These are phyloP conservation scores for Muscicapa striata DNA, from an alignment of 2,797 vertebrate species.

Conservation along the genomic window DNA sequence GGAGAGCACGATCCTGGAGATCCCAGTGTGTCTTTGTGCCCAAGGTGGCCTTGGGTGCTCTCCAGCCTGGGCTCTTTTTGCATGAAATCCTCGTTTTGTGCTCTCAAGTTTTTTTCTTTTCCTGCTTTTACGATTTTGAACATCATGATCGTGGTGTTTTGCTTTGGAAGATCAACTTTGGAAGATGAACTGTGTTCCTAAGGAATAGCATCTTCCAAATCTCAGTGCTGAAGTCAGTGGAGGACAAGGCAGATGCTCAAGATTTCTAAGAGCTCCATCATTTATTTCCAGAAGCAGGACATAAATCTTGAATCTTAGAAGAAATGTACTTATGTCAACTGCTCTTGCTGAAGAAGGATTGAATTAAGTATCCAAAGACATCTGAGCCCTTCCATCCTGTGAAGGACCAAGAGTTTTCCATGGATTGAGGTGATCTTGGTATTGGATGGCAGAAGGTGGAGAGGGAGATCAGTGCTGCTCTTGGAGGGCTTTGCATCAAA, in stretches of 20 bases:
- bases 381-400: neutral
- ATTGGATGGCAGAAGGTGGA: neutral
- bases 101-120: neutral
- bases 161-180: neutral
- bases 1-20: neutral
- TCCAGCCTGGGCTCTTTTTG: neutral
- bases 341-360: neutral
- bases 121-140: neutral
- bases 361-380: fast-evolving
- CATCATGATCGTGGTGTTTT: neutral
- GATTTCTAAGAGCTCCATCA: neutral
- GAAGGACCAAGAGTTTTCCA: neutral
- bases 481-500: neutral
- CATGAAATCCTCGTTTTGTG: neutral
- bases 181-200: neutral
- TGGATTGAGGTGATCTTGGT: neutral
- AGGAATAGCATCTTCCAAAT: neutral
- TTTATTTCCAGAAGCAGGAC: neutral
- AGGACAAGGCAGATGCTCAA: neutral
- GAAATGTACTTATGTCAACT: neutral
- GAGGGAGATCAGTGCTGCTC: neutral
- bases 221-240: neutral
- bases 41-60: neutral
- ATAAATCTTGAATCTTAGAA: neutral
- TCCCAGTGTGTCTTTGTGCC: neutral